These are phyloP conservation scores for Cyanoramphus novaezelandiae DNA, from an alignment of 2,113 vertebrate genomes.

Conservation along the genomic window DNA sequence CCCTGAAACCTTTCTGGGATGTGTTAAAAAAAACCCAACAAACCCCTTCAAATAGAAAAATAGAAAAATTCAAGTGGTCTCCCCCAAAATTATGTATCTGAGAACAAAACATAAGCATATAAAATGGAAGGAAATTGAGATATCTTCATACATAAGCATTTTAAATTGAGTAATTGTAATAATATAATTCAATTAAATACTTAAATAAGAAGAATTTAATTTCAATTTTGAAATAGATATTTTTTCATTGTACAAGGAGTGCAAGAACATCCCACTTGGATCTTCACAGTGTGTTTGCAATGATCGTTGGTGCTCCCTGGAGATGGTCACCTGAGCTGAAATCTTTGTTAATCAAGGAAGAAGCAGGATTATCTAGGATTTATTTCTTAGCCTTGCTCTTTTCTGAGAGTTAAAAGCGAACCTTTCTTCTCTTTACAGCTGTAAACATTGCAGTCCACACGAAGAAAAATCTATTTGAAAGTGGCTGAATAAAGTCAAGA, in stretches of 20 bases:
- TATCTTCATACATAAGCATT: neutral
- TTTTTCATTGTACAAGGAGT: neutral
- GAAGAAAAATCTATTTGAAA: conserved; percentile 48
- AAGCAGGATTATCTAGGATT: neutral
- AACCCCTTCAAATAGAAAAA: neutral
- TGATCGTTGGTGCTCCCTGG: neutral
- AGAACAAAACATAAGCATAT: neutral
- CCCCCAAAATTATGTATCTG: neutral
- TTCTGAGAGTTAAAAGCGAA: conserved; percentile 16
- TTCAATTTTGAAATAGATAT: neutral
- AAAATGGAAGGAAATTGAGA: neutral
- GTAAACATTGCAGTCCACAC: neutral
- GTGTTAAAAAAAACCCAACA: neutral
- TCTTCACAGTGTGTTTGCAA: neutral
- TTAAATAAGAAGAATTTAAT: neutral
- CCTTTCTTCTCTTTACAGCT: neutral
- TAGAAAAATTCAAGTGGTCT: neutral
- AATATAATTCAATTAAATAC: neutral
- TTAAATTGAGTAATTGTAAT: neutral
- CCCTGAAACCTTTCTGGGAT: neutral
- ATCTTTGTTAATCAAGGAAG: neutral
- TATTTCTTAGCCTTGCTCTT: conserved; percentile 2
- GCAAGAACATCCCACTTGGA: neutral
- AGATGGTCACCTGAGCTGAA: neutral
- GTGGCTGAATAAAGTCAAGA: conserved; percentile 57